These are phyloP conservation scores for Chrysina gloriosa DNA, from an alignment of 2,888 invertebrate genomes.

Conservation along the genomic window DNA sequence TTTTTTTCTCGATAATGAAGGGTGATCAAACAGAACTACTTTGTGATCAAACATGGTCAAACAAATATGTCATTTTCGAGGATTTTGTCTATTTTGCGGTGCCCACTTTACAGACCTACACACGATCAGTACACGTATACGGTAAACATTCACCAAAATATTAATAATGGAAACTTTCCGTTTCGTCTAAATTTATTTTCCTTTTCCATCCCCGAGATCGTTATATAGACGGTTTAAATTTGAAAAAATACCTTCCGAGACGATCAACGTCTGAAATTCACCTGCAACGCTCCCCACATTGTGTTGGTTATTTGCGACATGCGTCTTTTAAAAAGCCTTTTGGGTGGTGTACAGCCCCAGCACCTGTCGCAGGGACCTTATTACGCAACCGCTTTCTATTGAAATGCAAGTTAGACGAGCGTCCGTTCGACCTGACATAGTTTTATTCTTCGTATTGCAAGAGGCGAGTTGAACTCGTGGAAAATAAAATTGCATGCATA, in stretches of 20 bases:
- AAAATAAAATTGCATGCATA: not conserved
- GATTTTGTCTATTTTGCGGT: too few relatives aligned
- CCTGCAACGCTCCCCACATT: not conserved
- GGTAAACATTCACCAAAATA: not conserved
- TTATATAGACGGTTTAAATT: slow-evolving; percentile 1
- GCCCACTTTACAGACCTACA: too few relatives aligned
- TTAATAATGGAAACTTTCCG: not conserved
- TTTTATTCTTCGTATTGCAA: slow-evolving; percentile 2
- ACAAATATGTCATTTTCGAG: too few relatives aligned
- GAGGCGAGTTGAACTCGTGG: not conserved
- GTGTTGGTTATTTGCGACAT: not conserved
- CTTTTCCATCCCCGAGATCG: not conserved
- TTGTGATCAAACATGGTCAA: too few relatives aligned
- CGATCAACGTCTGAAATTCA: not conserved
- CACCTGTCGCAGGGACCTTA: slow-evolving; percentile 10
- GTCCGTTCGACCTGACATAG: not conserved
- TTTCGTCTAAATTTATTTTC: not conserved
- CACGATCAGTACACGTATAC: too few relatives aligned
- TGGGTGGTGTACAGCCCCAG: not conserved
- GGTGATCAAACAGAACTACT: too few relatives aligned
- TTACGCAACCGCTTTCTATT: slow-evolving; percentile 10
- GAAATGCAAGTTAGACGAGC: not conserved
- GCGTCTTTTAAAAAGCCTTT: slow-evolving; percentile 2
- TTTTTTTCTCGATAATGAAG: too few relatives aligned
- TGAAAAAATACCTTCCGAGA: not conserved